Conservation (phyloP, 1,140 invertebrate species). For the Homarus americanus region DNA sequence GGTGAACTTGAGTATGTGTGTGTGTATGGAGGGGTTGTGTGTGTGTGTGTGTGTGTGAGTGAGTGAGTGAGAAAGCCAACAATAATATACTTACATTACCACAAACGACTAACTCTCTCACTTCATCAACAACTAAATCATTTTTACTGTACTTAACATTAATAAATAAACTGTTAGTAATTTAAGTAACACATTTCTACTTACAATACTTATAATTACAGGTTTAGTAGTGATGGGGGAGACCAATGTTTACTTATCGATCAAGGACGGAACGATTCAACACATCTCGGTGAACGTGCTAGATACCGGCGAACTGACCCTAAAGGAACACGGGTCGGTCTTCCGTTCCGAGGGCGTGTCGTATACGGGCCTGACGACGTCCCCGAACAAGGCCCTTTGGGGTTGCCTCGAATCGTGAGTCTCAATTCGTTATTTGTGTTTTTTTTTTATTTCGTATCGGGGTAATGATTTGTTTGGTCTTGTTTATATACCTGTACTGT, state of each 20-base stretch:
- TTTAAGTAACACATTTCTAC: too few relatives aligned
- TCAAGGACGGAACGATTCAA: conserved; percentile 28
- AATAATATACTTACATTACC: too few relatives aligned
- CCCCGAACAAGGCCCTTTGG: conserved; percentile 14
- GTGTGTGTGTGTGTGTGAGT: too few relatives aligned
- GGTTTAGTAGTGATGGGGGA: conserved; percentile 12
- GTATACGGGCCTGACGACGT: conserved; percentile 20
- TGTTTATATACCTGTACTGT: too few relatives aligned
- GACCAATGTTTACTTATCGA: conserved; percentile 24
- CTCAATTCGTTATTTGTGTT: neutral
- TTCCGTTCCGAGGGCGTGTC: conserved; percentile 24
- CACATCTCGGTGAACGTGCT: neutral
- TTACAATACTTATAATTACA: conserved; percentile 8
- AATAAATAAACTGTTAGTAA: too few relatives aligned
- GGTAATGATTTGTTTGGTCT: too few relatives aligned
- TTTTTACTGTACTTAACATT: too few relatives aligned
- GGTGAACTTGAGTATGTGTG: too few relatives aligned
- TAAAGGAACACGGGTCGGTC: neutral
- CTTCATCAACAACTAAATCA: too few relatives aligned
- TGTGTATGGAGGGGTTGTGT: too few relatives aligned
- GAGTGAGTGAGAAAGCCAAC: too few relatives aligned
- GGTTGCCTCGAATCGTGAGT: conserved; percentile 42
- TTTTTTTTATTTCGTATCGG: neutral
- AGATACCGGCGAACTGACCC: neutral
- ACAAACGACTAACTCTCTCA: too few relatives aligned